Conservation (phyloP, 64 coral and sea anemone genomes). For the Catalaphyllia jardinei region DNA sequence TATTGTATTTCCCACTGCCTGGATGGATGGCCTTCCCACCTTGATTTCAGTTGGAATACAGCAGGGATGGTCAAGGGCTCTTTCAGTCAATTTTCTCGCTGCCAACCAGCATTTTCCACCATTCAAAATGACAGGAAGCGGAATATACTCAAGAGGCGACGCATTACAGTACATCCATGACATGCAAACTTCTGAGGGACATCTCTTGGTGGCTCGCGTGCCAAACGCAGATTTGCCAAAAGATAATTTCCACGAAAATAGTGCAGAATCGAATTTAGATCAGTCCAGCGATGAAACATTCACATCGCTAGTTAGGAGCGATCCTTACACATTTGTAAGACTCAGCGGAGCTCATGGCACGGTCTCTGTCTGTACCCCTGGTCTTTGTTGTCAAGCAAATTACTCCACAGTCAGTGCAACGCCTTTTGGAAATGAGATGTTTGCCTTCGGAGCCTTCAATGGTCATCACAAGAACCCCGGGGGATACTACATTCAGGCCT, state of each 20-base stretch:
- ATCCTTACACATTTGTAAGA: conserved; percentile 66
- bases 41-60: conserved; percentile 71
- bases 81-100: conserved; percentile 86
- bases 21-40: conserved; percentile 83
- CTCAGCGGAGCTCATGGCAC: conserved; percentile 25
- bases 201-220: conserved; percentile 80
- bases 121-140: conserved; percentile 62
- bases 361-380: conserved; percentile 52
- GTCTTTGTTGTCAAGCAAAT: conserved; percentile 71
- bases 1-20: conserved; percentile 91
- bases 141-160: conserved; percentile 94
- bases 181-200: conserved; percentile 33
- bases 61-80: conserved; percentile 77
- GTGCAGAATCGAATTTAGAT: not conserved
- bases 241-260: too few relatives aligned
- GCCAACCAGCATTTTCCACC: conserved; percentile 77
- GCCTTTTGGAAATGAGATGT: conserved; percentile 42
- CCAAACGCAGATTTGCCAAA: not conserved
- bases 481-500: conserved; percentile 65
- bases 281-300: not conserved
- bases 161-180: conserved; percentile 66
- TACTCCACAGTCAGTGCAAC: conserved; percentile 29
- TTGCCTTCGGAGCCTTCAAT: conserved; percentile 91
- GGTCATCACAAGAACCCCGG: conserved; percentile 43
- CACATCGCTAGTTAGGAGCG: not conserved